Evolutionary conservation across 2,888 invertebrate species (phyloP).

Genomic region (Gibbula magus): DNA sequence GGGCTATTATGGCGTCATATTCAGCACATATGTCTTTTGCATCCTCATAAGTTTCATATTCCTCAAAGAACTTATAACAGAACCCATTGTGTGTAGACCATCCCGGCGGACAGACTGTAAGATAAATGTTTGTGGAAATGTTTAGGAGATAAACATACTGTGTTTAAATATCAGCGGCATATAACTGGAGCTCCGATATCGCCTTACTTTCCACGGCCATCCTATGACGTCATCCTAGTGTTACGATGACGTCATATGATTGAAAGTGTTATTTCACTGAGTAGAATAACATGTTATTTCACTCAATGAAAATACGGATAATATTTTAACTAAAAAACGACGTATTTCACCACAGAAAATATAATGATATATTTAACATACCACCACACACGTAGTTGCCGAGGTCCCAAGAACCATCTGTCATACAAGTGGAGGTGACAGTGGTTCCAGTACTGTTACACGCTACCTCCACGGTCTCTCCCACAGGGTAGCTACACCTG

Average conservation of each 20-base stretch:
- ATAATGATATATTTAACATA: not conserved
- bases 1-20: not conserved
- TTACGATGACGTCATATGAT: no score
- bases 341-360: no score
- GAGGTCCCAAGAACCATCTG: not conserved
- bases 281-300: no score
- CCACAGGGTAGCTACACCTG: not conserved
- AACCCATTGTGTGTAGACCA: not conserved
- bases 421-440: not conserved
- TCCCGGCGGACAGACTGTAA: not conserved
- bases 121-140: not conserved
- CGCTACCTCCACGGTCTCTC: not conserved
- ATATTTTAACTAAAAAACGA: no score
- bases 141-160: no score
- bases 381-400: constrained; percentile 16
- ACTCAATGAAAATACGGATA: no score
- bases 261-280: no score
- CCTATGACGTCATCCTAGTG: no score
- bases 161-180: no score
- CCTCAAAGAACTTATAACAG: not conserved
- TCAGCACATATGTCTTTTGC: not conserved
- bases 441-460: not conserved
- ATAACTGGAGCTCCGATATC: no score
- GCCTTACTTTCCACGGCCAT: no score
- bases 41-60: not conserved